A percentile compares a stretch with the other conserved stretches of the same genome.
These are phyloP conservation scores for Pionites leucogaster DNA, from an alignment of 2,113 vertebrate genomes.

Conservation along the genomic window DNA sequence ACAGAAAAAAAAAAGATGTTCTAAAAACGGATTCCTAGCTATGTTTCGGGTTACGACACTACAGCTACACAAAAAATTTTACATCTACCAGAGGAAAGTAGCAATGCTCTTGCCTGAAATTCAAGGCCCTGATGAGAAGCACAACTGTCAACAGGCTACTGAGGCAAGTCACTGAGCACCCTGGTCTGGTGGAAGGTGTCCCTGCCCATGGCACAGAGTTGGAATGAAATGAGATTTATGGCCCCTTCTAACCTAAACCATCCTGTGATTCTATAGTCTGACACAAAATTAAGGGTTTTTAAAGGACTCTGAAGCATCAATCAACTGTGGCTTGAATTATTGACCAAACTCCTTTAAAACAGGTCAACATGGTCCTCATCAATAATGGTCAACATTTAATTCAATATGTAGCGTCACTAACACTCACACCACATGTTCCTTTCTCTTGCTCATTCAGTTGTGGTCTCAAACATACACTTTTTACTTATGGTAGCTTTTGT, in stretches of 20 bases:
- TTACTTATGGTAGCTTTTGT: not conserved
- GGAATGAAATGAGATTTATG: not conserved
- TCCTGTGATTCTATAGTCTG: not conserved
- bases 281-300: not conserved
- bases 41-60: not conserved
- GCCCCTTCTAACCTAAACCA: not conserved
- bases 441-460: not conserved
- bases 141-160: not conserved
- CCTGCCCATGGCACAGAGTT: not conserved
- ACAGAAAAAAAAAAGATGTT: not conserved
- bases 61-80: not conserved
- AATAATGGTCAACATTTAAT: not conserved
- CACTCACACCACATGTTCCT: not conserved
- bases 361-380: not conserved
- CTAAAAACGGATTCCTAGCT: not conserved
- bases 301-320: not conserved
- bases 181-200: not conserved
- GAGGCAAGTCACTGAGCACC: not conserved
- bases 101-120: not conserved
- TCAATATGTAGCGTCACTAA: not conserved
- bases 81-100: not conserved
- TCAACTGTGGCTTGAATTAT: not conserved
- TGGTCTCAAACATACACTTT: not conserved
- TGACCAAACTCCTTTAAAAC: not conserved
- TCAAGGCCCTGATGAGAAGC: not conserved